Evolutionary conservation across 2,888 invertebrate species (phyloP), one percentile per base, ranked within the genome.

Genomic region (Acrobasis suavella): DNA sequence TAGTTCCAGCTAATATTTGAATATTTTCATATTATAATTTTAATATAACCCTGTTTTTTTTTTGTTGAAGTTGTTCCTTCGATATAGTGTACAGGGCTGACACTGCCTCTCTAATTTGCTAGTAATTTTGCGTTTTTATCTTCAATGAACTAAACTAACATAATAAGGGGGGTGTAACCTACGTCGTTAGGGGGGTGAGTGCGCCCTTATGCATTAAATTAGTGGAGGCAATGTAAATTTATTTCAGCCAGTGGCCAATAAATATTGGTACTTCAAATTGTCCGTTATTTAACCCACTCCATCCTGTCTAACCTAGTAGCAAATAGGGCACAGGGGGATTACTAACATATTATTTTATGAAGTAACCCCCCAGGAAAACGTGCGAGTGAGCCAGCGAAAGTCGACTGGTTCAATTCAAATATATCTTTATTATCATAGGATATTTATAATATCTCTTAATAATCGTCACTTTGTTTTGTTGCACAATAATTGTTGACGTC

Each of bases 21-120:
- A 91, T 91, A 92, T 91, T 92, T 92, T 91, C 91, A 91, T 92
- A 91, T 91, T 91, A 90, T 92, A 89, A 92, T 92, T 92, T 91
- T 91, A 91, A 91, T 91, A 91, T 91, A 91, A 91, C 89, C 89
- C 85, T 89, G 89, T 91, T 92, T 91, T 88, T 61, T 85, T 87
- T 90, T 89, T 88, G 89, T 89, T 90, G 81, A 89, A 84, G 79
- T 87, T 90, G 83, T 89, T 90, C 87, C 91, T 90, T 88, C 83
- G 76, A 77, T 81, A 82, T 83, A 85, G 72, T 91, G 89, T 90
- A 86, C 83, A 82, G 83, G 85, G 77, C 75, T 75, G 74, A 78
- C 77, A 81, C 73, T 69, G 68, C 80, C 78, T 77, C 78, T 77
- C 73, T 55, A 46, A 49, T 49, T 38, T 51, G 46, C 61, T 67